A percentile compares a stretch with the other conserved stretches of the same genome.
Conservation (phyloP, 1,140 invertebrate species). For the Drosophila pachea region DNA sequence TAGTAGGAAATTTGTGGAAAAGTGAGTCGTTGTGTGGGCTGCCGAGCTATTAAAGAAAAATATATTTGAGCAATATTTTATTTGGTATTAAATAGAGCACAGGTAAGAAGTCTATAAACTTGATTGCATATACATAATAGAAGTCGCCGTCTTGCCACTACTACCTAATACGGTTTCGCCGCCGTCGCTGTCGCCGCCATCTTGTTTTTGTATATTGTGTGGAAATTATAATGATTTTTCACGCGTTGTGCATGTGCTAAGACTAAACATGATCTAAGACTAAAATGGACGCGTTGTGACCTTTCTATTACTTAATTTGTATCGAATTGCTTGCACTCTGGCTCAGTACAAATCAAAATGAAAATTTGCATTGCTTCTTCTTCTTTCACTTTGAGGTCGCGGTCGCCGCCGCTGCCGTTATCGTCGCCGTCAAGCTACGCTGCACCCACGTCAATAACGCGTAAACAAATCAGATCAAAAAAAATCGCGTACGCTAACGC, state of each 20-base stretch:
- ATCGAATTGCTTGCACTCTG: constrained; percentile 20
- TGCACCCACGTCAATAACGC: constrained; percentile 30
- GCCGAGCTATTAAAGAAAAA: constrained; percentile 8
- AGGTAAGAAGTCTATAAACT: constrained; percentile 39
- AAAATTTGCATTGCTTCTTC: constrained; percentile 43
- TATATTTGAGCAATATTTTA: constrained; percentile 14
- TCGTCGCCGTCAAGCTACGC: constrained; percentile 29
- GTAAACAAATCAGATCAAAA: constrained; percentile 7
- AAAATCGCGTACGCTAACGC: constrained; percentile 47
- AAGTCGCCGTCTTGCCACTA: constrained; percentile 34
- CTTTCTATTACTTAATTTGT: constrained; percentile 35
- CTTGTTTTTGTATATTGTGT: constrained; percentile 59
- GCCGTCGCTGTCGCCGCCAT: constrained; percentile 54
- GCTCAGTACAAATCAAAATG: constrained; percentile 25
- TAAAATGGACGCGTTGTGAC: constrained; percentile 21
- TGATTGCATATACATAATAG: constrained; percentile 11
- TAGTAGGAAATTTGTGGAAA: constrained; percentile 17
- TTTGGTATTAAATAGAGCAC: constrained; percentile 29
- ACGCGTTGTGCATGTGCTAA: constrained; percentile 35
- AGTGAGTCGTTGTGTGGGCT: constrained; percentile 7
- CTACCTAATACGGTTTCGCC: constrained; percentile 16
- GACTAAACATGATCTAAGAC: background rate
- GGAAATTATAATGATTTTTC: constrained; percentile 39
- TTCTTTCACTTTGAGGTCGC: constrained; percentile 45
- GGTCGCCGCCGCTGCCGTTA: constrained; percentile 31